Base-by-base conservation (phyloP, 2,888 invertebrate genomes). In the Cosmopolites sordidus region DNA sequence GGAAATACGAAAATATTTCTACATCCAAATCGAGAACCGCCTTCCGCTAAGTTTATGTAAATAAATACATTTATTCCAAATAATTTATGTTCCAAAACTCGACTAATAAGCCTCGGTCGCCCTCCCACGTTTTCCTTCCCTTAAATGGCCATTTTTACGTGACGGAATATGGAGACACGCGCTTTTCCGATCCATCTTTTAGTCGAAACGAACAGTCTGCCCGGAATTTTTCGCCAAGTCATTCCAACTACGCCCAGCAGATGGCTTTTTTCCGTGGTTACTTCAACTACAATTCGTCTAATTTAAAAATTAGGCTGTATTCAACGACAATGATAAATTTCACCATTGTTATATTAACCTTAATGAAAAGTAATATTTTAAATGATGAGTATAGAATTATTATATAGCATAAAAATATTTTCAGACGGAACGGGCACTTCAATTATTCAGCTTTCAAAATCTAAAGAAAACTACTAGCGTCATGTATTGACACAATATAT, bases 51-150 rank as follows among this genome's bases (percentile, higher is more conserved):
- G 14, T 18, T 37, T 12, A 43, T 43, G 37, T 49, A 49, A 49
- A 49, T 43, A 38, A 39, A 43, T 43, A 43, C 43, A 49, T 43
- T 49, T 49, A 49, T 33, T 33, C 33, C 5, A 43, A 38, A 39
- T 49, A 39, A 49, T 22, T 39, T 43, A 48, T 48, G 43, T 43
- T 27, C 39, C 39, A 4, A 38, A 38, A 39, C 11, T 33, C 5
- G 33, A 33, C 33, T 33, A 33, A 33, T 33, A 33, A 33, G 33
- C 11, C 33, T 2, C 27, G 5, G 27, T n/a, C 12, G 4, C 12
- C 12, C 33, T 11, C 12, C 11, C 12, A n/a, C n/a, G 3, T 3
- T 4, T n/a, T 3, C 12, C 12, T 4, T 4, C 12, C 3, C 11
- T n/a, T 5, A 3, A 4, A 5, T n/a, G 12, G 33, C 11, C 12